These are phyloP conservation scores for Lagocephalus sceleratus DNA, from an alignment of 2,797 vertebrate genomes.

Conservation along the genomic window DNA sequence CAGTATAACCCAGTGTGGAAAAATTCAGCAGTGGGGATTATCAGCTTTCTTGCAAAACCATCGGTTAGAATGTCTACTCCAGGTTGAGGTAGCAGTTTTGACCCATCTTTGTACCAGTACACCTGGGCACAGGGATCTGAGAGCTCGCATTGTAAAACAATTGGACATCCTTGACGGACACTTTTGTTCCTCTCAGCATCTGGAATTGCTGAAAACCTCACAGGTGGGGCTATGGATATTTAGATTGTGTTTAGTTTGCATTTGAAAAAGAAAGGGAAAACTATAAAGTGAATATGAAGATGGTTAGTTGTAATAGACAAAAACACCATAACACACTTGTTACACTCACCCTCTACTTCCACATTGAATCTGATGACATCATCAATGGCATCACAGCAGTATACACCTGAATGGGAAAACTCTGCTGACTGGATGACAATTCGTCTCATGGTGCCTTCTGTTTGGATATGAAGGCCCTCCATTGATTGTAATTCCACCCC, in stretches of 20 bases:
- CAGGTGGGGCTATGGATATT: slow-evolving; percentile 76
- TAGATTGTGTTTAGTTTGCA: slow-evolving; percentile 40
- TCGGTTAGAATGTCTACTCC: slow-evolving; percentile 75
- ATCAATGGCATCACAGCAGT: slow-evolving; percentile 82
- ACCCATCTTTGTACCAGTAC: slow-evolving; percentile 88
- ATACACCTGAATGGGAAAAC: slow-evolving; percentile 80
- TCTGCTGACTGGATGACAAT: slow-evolving; percentile 83
- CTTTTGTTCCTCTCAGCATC: slow-evolving; percentile 74
- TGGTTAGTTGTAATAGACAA: slow-evolving; percentile 38
- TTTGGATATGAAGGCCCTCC: slow-evolving; percentile 81
- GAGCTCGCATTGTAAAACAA: slow-evolving; percentile 86
- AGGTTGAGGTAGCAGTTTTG: slow-evolving; percentile 76
- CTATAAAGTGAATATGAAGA: slow-evolving; percentile 16
- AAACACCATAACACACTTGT: slow-evolving; percentile 16
- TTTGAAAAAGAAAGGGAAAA: slow-evolving; percentile 8
- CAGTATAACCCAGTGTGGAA: slow-evolving; percentile 85
- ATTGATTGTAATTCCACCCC: slow-evolving; percentile 72
- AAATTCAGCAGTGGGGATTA: slow-evolving; percentile 76
- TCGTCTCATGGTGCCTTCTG: slow-evolving; percentile 81
- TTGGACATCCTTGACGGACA: slow-evolving; percentile 63
- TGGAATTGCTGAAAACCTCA: slow-evolving; percentile 78
- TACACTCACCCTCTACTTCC: slow-evolving; percentile 80
- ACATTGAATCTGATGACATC: slow-evolving; percentile 83
- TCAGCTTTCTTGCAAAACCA: slow-evolving; percentile 70
- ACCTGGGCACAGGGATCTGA: slow-evolving; percentile 79